Evolutionary conservation across 2,888 invertebrate species (phyloP), one percentile per base, ranked within the genome.

Genomic region (Lithosia quadra): DNA sequence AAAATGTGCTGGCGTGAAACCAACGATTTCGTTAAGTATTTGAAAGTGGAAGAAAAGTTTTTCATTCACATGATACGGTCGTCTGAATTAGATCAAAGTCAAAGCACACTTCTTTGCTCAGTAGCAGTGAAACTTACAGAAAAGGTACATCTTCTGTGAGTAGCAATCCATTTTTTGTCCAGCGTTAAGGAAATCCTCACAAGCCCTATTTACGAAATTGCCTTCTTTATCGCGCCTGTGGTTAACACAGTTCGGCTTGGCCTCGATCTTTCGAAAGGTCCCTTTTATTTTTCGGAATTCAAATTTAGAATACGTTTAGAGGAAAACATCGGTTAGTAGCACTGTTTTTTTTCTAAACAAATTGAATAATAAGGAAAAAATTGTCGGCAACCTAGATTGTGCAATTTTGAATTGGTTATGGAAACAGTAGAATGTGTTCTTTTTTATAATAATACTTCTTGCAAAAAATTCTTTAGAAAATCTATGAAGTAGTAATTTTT

Each of bases 161-260:
- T 80, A 84, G 86, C 89, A 91, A 92, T 92, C 89, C 90, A 91
- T 91, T 90, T 91, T 91, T 91, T 90, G 89, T 86, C 87, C 87
- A 84, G 90, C 91, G 89, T 92, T 91, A 91, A 88, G 91, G 88
- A 91, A 92, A 91, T 91, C 91, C 92, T 88, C 90, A 84, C 86
- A 90, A 92, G 90, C 86, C 88, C 90, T 92, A 92, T 92, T 92
- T 92, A 91, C 91, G 86, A 92, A 91, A 92, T 92, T 92, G 92
- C 88, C 86, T 91, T 86, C 88, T 91, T 91, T 92, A 91, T 92
- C 91, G 90, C 86, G 86, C 79, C 84, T 88, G 90, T 87, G 91
- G 91, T 89, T 89, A 89, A 88, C 84, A 83, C 82, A 82, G 85
- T 80, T 84, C 79, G 82, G 76, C 71, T 77, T 81, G 86, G 74